These are phyloP conservation scores for Metellina segmentata DNA, from an alignment of 2,888 invertebrate species.

Conservation along the genomic window DNA sequence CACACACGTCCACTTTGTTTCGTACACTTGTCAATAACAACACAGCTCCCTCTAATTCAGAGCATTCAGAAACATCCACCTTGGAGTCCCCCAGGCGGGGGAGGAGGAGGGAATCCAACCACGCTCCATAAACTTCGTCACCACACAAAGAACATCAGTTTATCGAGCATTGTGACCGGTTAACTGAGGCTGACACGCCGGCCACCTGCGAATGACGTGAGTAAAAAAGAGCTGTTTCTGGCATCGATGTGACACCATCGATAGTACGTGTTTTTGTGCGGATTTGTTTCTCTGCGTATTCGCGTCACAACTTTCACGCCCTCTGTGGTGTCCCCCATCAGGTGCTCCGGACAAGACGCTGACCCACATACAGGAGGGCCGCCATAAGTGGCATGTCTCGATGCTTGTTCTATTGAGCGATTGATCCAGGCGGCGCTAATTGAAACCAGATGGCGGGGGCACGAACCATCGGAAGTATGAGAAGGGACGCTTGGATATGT, in stretches of 20 bases:
- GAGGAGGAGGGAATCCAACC: conserved; percentile 4
- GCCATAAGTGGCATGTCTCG: background rate
- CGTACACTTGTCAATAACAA: background rate
- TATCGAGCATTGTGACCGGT: conserved; percentile 32
- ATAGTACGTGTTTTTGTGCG: background rate
- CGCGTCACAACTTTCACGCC: background rate
- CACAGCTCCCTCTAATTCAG: background rate
- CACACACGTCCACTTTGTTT: background rate
- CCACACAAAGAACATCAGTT: conserved; percentile 44
- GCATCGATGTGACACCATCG: background rate
- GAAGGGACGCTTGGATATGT: background rate
- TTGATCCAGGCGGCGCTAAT: background rate
- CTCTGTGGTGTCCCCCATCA: background rate
- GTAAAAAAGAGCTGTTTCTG: conserved; percentile 16
- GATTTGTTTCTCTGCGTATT: background rate
- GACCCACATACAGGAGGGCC: background rate
- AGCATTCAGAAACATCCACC: background rate
- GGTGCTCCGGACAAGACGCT: conserved; percentile 5
- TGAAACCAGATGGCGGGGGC: background rate
- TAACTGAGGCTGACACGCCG: conserved; percentile 23
- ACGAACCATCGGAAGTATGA: background rate
- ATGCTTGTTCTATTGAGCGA: background rate
- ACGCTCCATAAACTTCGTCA: conserved; percentile 22
- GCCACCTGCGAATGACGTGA: conserved; percentile 49
- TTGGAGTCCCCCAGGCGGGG: background rate